Conservation (phyloP, 2,797 vertebrate genomes). For the Menidia menidia region DNA sequence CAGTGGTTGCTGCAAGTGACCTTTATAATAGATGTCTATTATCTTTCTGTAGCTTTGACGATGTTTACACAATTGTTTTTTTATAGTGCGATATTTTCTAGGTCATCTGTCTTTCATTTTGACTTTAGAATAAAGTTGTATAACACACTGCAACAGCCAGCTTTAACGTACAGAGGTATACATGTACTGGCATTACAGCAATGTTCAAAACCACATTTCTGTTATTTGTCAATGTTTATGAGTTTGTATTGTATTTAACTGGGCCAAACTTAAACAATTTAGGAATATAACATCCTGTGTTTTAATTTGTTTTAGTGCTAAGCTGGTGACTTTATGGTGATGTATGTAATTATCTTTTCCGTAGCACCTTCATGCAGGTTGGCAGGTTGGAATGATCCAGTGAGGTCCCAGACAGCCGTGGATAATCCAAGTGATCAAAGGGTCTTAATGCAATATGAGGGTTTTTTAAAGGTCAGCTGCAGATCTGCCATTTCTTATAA, state of each 20-base stretch:
- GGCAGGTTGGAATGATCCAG: slow-evolving; percentile 47
- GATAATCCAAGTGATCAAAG: slow-evolving; percentile 80
- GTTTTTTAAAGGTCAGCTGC: slow-evolving; percentile 77
- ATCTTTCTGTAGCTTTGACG: slow-evolving; percentile 35
- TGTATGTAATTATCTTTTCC: slow-evolving; percentile 26
- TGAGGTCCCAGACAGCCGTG: slow-evolving; percentile 65
- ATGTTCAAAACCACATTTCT: neutral
- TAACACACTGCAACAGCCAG: slow-evolving; percentile 15
- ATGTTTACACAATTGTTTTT: slow-evolving; percentile 18
- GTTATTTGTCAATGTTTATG: neutral
- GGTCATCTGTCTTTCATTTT: slow-evolving; percentile 28
- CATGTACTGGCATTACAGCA: neutral
- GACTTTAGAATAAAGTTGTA: slow-evolving; percentile 12
- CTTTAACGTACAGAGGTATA: slow-evolving; percentile 7
- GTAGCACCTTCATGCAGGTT: slow-evolving; percentile 25
- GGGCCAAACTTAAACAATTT: neutral
- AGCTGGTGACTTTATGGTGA: slow-evolving; percentile 13
- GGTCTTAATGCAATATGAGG: slow-evolving; percentile 78
- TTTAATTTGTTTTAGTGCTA: neutral
- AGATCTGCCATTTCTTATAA: slow-evolving; percentile 78
- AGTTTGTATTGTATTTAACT: neutral
- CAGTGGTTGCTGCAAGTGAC: slow-evolving; percentile 25
- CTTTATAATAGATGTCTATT: slow-evolving; percentile 50
- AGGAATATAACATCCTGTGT: neutral
- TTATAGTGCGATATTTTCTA: slow-evolving; percentile 22